Percentiles rank a stretch among this genome's conserved stretches.
phyloP scores from a whole-genome alignment of 2,113 vertebrate genomes.

The Canis aureus region DNA sequence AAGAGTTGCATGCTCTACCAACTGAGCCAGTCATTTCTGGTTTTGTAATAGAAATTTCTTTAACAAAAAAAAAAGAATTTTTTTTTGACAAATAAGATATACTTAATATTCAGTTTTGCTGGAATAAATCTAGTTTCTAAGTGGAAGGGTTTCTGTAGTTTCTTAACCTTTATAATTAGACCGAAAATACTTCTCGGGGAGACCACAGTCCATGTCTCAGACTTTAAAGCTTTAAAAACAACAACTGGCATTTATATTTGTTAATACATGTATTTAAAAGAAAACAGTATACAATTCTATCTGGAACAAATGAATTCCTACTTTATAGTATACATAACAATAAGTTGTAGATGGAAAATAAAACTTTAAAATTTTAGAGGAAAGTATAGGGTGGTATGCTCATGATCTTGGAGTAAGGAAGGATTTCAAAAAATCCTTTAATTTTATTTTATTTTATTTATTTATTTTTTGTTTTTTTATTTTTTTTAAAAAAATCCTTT shows the following conservation, averaged over 20 bases:
- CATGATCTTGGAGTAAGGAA: constrained; percentile 29
- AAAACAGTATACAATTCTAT: background rate
- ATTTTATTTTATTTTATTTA: too few relatives aligned
- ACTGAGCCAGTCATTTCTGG: background rate
- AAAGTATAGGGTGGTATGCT: constrained; percentile 17
- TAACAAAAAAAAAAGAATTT: background rate
- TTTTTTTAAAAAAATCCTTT: background rate
- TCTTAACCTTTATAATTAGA: constrained; percentile 41
- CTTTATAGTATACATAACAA: background rate
- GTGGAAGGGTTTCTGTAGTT: constrained; percentile 25
- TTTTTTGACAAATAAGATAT: constrained; percentile 33
- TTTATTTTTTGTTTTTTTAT: too few relatives aligned
- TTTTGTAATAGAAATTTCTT: constrained; percentile 50
- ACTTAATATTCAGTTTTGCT: constrained; percentile 26
- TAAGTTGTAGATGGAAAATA: constrained; percentile 23
- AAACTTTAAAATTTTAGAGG: constrained; percentile 19
- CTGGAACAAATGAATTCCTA: constrained; percentile 38
- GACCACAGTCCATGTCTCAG: background rate
- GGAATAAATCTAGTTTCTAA: constrained; percentile 42
- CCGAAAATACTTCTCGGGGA: constrained; percentile 44
- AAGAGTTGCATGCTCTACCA: background rate
- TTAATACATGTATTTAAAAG: constrained; percentile 40
- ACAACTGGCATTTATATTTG: background rate
- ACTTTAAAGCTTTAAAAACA: constrained; percentile 28
- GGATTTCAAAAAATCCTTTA: background rate